Evolutionary conservation across 2,888 invertebrate species (phyloP).

Genomic region (Patella ulyssiponensis): DNA sequence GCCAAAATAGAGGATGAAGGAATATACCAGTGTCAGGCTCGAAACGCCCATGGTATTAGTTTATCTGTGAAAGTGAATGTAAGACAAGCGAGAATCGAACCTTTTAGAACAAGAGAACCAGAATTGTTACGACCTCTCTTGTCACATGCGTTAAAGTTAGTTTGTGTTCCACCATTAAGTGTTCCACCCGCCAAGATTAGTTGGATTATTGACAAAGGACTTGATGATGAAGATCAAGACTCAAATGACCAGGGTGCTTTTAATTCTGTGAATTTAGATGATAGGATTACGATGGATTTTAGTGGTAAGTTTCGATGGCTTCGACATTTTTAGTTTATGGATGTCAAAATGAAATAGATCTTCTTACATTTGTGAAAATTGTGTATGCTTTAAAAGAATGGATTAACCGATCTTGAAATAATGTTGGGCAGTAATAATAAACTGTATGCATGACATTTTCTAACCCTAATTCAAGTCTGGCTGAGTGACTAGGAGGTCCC

Average conservation of each 20-base stretch:
- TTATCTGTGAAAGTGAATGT: constrained; percentile 97
- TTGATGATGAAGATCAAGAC: constrained; percentile 87
- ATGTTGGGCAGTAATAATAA: too few species aligned
- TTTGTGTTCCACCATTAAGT: constrained; percentile 87
- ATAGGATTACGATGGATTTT: constrained; percentile 93
- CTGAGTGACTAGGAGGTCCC: too few species aligned
- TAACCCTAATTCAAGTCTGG: too few species aligned
- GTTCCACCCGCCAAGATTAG: constrained; percentile 33
- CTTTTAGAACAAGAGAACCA: constrained; percentile 36
- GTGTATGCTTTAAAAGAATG: too few species aligned
- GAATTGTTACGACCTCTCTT: constrained; percentile 14
- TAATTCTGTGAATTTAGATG: constrained; percentile 73
- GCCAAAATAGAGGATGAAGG: constrained; percentile 83
- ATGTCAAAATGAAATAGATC: too few species aligned
- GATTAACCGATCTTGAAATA: too few species aligned
- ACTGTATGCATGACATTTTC: too few species aligned
- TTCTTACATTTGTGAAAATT: too few species aligned
- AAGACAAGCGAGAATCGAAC: constrained; percentile 79
- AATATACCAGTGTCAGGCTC: constrained; percentile 85
- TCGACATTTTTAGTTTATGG: too few species aligned
- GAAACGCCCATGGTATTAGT: constrained; percentile 93
- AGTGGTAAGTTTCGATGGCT: constrained; percentile 73
- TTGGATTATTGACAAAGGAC: constrained; percentile 36
- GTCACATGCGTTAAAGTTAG: constrained; percentile 90
- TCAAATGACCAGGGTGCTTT: constrained; percentile 92